Evolutionary conservation across 2,113 vertebrate species (phyloP), one percentile per base, ranked within the genome.

Genomic region (Cyanoramphus novaezelandiae): DNA sequence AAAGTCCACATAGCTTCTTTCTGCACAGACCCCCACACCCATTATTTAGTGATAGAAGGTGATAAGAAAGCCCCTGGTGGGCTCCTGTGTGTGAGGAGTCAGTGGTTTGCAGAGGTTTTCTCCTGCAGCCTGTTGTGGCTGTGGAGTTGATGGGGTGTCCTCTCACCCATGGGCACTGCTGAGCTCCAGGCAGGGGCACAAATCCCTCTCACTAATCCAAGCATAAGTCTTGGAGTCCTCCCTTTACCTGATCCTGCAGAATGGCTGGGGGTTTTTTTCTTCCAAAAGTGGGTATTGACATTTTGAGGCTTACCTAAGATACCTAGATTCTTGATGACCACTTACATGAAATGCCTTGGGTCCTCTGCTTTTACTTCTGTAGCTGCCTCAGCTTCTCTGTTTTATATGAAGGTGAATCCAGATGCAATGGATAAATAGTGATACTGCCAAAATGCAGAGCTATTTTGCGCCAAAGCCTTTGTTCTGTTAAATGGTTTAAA

Each of bases 11-110:
- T 17, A 82, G 50, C 35, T 96, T 67, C 84, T 96, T 94, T 65
- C 80, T 92, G 59, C 52, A 87, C 39, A 85, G 62, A 92, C 57
- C 29, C 59, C 43, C 70, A 64, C 6, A 13, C 92, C 69, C 72
- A 65, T 87, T 90, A 71, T 89, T 82, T 96, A 90, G 87, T 89
- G 89, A 81, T 96, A 95, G 96, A n/a, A 95, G 70, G 37, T 37
- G 35, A 41, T 70, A 72, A 86, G 68, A 79, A 74, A 77, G 25
- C 10, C 41, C 27, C 7, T 23, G 41, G n/a, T 37, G 27, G 9
- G 7, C 59, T 90, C 20, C 53, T 2, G 2, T 63, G 21, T 6
- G 2, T 50, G 41, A 55, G 15, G 16, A 47, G 39, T 3, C 0
- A 1, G 17, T 82, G 57, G 50, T 50, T 82, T 62, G 43, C 67